Conservation (phyloP, 2,797 vertebrate species). For the Epinephelus coioides region DNA sequence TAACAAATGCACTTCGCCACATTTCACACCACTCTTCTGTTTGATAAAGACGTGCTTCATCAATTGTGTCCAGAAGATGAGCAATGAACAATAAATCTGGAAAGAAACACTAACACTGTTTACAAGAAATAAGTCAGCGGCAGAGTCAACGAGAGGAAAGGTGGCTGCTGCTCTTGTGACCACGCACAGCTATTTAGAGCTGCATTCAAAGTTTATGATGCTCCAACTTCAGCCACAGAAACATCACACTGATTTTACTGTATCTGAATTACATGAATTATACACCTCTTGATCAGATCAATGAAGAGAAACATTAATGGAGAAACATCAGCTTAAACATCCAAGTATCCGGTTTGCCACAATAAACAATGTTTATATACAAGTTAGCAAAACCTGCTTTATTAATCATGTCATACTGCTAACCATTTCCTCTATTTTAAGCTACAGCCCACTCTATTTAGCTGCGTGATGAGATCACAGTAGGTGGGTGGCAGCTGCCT, state of each 20-base stretch:
- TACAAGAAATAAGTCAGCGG: not conserved
- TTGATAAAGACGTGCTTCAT: not conserved
- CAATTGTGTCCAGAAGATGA: not conserved
- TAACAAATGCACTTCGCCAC: not conserved
- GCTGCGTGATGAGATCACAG: conserved; percentile 15
- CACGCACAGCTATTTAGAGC: not conserved
- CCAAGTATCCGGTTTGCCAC: not conserved
- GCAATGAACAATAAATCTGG: not conserved
- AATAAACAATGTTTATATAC: not conserved
- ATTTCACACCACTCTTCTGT: not conserved
- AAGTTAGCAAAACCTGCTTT: not conserved
- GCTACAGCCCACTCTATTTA: not conserved
- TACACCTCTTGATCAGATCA: not conserved
- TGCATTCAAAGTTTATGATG: not conserved
- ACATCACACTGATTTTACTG: not conserved
- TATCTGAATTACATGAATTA: not conserved
- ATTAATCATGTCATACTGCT: not conserved
- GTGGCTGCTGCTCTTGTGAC: too few relatives aligned
- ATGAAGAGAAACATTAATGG: not conserved
- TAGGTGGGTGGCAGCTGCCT: conserved; percentile 21
- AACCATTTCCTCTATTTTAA: conserved; percentile 14
- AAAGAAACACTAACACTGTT: not conserved
- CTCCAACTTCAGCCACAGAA: not conserved
- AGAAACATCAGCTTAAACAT: not conserved
- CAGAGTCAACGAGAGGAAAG: not conserved